Conservation (phyloP, 1,140 invertebrate species). For the Diorhabda carinulata region DNA sequence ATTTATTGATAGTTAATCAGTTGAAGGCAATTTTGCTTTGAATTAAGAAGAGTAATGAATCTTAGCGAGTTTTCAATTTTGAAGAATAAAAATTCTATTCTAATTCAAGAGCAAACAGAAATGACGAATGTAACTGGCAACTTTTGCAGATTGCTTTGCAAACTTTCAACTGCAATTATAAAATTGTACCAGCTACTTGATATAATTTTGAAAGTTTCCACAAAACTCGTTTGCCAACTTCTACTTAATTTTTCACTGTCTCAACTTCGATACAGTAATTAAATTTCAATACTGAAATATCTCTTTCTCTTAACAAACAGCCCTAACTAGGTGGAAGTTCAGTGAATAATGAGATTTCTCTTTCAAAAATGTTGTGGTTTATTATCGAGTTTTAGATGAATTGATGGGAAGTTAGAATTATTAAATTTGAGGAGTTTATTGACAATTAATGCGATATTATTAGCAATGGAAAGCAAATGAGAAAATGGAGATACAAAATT, state of each 20-base stretch:
- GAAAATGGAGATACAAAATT: too few relatives aligned
- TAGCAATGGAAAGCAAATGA: too few relatives aligned
- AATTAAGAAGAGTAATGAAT: not conserved
- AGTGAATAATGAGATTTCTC: not conserved
- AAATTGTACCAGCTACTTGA: slow-evolving; percentile 12
- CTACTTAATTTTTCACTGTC: slow-evolving; percentile 12
- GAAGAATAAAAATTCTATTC: not conserved
- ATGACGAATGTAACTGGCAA: slow-evolving; percentile 12
- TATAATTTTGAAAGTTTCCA: slow-evolving; percentile 10
- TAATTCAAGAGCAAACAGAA: slow-evolving; percentile 7
- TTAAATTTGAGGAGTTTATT: too few relatives aligned
- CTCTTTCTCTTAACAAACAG: not conserved
- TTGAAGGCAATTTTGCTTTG: not conserved
- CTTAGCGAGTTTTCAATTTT: not conserved
- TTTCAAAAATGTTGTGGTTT: too few relatives aligned
- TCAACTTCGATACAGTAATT: slow-evolving; percentile 14
- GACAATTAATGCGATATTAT: too few relatives aligned
- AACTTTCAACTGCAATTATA: slow-evolving; percentile 18
- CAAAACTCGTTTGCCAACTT: slow-evolving; percentile 3
- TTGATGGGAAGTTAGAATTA: too few relatives aligned
- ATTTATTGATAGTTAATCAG: too few relatives aligned
- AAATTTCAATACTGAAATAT: not conserved
- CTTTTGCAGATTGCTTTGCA: slow-evolving; percentile 8
- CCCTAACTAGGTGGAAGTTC: not conserved
- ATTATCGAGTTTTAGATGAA: too few relatives aligned